These are phyloP conservation scores for Drosophila eohydei DNA, from an alignment of 2,888 invertebrate species.

Conservation along the genomic window DNA sequence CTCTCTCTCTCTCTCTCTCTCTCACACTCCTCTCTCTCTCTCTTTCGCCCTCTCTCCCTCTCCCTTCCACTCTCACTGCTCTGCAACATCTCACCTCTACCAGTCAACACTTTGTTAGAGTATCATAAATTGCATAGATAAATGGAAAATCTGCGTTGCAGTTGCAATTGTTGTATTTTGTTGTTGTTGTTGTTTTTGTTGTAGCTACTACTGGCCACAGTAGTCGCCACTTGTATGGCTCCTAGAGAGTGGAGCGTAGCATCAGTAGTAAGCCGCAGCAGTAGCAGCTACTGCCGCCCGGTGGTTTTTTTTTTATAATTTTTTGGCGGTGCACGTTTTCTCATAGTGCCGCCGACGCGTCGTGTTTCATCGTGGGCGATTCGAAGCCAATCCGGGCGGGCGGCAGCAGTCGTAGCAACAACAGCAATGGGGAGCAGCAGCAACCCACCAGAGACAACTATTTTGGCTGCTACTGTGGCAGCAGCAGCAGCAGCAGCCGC, in stretches of 20 bases:
- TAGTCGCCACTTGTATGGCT: slow-evolving; percentile 19
- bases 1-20: background rate
- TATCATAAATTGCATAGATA: slow-evolving; percentile 25
- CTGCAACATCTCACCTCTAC: slow-evolving; percentile 2
- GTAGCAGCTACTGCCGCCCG: slow-evolving; percentile 33
- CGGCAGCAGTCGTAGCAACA: slow-evolving; percentile 21
- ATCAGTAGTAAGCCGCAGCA: slow-evolving; percentile 13
- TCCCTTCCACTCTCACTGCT: no score
- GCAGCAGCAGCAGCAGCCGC: slow-evolving; percentile 29
- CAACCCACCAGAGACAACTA: slow-evolving; percentile 60
- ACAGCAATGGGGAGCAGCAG: slow-evolving; percentile 4
- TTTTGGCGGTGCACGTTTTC: slow-evolving; percentile 69
- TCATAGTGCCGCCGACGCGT: slow-evolving; percentile 69
- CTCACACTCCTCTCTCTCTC: no score
- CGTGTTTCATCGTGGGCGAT: slow-evolving; percentile 80
- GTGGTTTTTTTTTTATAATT: slow-evolving; percentile 14
- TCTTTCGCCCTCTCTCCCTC: background rate
- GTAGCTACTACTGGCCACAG: slow-evolving; percentile 34
- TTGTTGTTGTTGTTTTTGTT: slow-evolving; percentile 36
- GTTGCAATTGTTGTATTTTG: slow-evolving; percentile 8
- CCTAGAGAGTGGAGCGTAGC: slow-evolving; percentile 16
- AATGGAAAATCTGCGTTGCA: slow-evolving; percentile 43
- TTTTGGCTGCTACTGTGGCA: slow-evolving; percentile 77
- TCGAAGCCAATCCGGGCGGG: slow-evolving; percentile 53
- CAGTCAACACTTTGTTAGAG: slow-evolving; percentile 21